Evolutionary conservation across 2,797 vertebrate genomes (phyloP).

Genomic region (Xenentodon cancila): DNA sequence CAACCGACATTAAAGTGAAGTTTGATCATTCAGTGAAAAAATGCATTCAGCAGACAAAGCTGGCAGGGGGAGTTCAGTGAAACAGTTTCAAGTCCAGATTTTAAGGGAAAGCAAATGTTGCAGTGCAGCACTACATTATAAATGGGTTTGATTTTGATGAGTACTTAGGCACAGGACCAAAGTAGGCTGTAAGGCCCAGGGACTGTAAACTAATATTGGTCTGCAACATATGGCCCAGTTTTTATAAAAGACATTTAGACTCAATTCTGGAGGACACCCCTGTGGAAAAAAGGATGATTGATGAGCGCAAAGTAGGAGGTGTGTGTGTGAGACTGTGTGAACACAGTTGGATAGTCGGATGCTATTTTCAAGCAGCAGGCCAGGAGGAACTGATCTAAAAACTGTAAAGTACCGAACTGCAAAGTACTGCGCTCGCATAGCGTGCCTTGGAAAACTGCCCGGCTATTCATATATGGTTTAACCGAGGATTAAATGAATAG

Average conservation of each 20-base stretch:
- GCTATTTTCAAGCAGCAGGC: slow-evolving; percentile 20
- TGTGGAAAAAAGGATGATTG: slow-evolving; percentile 76
- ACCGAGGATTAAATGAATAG: slow-evolving; percentile 1
- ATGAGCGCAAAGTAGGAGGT: slow-evolving; percentile 65
- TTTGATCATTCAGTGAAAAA: slow-evolving; percentile 36
- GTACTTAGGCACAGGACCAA: slow-evolving; percentile 77
- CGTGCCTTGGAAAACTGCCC: slow-evolving; percentile 16
- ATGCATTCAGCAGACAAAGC: slow-evolving; percentile 34
- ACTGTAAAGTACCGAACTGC: slow-evolving; percentile 2
- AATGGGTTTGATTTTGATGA: slow-evolving; percentile 81
- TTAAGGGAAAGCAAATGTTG: slow-evolving; percentile 73
- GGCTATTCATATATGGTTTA: slow-evolving; percentile 17
- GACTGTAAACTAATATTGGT: slow-evolving; percentile 79
- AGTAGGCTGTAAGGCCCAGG: slow-evolving; percentile 69
- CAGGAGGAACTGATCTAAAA: slow-evolving; percentile 29
- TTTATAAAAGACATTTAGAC: slow-evolving; percentile 77
- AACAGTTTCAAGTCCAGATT: slow-evolving; percentile 39
- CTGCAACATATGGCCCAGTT: slow-evolving; percentile 75
- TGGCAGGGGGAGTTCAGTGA: slow-evolving; percentile 58
- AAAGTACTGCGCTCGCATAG: background rate
- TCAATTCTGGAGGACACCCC: slow-evolving; percentile 69
- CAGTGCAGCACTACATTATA: slow-evolving; percentile 65
- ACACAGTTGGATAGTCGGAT: slow-evolving; percentile 3
- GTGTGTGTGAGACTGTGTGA: slow-evolving; percentile 35
- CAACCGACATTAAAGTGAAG: slow-evolving; percentile 3